Percentiles rank a stretch among this genome's conserved stretches.
Conservation (phyloP, 2,113 vertebrate genomes). For the Corvus moneduloides region DNA sequence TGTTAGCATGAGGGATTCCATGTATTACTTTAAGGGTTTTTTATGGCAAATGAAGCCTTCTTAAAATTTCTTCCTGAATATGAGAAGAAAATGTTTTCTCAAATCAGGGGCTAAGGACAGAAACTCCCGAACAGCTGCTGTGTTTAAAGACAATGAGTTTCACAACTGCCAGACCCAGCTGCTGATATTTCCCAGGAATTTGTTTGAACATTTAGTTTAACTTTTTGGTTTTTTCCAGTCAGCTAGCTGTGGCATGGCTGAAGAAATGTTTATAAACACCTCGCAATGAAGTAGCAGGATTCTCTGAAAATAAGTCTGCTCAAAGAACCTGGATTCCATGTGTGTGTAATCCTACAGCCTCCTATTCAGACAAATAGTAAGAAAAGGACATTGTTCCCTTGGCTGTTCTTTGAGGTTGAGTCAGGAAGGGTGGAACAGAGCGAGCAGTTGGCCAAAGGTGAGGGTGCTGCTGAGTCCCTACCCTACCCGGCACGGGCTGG, state of each 20-base stretch:
- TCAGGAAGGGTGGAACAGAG: conserved; percentile 4
- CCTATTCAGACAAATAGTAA: not conserved
- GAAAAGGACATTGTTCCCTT: not conserved
- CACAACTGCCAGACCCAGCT: not conserved
- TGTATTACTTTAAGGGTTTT: not conserved
- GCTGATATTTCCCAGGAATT: not conserved
- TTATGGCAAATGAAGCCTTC: not conserved
- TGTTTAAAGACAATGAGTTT: not conserved
- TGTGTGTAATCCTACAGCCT: not conserved
- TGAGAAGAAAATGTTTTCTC: not conserved
- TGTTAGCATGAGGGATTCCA: not conserved
- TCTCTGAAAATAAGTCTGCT: not conserved
- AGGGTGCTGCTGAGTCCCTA: not conserved
- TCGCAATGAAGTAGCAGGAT: not conserved
- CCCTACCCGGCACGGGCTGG: not conserved
- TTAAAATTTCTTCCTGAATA: not conserved
- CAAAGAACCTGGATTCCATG: not conserved
- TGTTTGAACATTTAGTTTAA: not conserved
- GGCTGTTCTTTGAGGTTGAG: not conserved
- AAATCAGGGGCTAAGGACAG: not conserved
- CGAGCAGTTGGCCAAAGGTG: conserved; percentile 1
- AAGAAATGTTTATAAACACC: not conserved
- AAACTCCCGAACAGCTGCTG: not conserved
- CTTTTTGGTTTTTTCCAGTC: not conserved
- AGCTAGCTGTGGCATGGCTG: not conserved